Conservation (phyloP, 2,797 vertebrate species). For the Sparus aurata region DNA sequence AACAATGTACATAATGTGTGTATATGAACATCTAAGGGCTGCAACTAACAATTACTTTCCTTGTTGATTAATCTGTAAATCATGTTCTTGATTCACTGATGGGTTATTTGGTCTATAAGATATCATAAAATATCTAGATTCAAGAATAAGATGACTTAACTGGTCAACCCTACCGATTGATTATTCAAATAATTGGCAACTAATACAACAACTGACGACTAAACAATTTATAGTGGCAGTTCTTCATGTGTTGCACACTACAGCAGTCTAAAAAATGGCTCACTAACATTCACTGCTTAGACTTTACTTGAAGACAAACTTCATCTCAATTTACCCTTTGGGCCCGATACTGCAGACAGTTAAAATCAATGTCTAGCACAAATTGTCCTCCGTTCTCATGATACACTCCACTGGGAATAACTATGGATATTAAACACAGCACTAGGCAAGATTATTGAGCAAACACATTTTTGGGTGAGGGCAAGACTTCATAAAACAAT, state of each 20-base stretch:
- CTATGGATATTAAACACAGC: neutral
- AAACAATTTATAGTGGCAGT: too few relatives aligned
- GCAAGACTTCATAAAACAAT: neutral
- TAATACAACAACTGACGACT: too few relatives aligned
- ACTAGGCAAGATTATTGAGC: neutral
- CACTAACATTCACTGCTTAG: neutral
- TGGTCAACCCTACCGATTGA: too few relatives aligned
- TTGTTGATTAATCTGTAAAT: too few relatives aligned
- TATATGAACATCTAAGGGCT: neutral
- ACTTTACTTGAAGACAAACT: slow-evolving; percentile 30
- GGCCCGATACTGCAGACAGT: slow-evolving; percentile 17
- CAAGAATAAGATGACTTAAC: too few relatives aligned
- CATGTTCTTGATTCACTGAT: too few relatives aligned
- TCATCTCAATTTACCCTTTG: slow-evolving; percentile 34
- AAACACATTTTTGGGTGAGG: slow-evolving; percentile 2
- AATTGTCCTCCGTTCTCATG: slow-evolving; percentile 15
- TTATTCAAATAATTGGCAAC: too few relatives aligned
- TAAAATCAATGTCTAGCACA: slow-evolving; percentile 40
- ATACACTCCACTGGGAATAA: slow-evolving; percentile 16
- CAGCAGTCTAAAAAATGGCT: slow-evolving; percentile 18
- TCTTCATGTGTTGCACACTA: slow-evolving; percentile 2
- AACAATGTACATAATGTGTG: neutral
- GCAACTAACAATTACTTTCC: too few relatives aligned
- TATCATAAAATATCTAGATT: too few relatives aligned
- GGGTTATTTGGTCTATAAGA: too few relatives aligned